Evolutionary conservation across 2,113 vertebrate genomes (phyloP).

Genomic region (Gallinago media): DNA sequence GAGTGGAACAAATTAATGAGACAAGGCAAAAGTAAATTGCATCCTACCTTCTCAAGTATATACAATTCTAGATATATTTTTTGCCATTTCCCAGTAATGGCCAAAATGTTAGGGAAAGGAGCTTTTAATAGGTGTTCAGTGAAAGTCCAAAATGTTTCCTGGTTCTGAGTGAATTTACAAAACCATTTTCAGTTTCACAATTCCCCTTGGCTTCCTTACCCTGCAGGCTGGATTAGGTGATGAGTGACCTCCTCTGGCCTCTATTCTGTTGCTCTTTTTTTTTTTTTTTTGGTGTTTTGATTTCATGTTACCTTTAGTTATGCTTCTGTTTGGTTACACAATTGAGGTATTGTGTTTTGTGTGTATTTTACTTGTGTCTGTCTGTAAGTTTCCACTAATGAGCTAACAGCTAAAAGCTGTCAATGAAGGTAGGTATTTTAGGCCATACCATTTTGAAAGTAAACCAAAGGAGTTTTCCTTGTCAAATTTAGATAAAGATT

Average conservation of each 20-base stretch:
- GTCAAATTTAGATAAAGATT: background rate
- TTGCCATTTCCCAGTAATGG: background rate
- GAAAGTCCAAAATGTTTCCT: background rate
- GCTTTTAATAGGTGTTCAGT: background rate
- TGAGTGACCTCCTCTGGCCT: background rate
- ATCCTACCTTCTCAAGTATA: background rate
- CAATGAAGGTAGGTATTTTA: background rate
- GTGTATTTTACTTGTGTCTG: background rate
- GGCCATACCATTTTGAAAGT: background rate
- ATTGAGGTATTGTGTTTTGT: background rate
- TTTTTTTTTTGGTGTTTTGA: background rate
- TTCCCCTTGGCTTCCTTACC: background rate
- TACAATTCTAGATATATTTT: background rate
- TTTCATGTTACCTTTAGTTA: background rate
- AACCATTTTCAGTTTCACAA: background rate
- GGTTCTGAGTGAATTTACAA: background rate
- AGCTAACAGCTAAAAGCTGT: background rate
- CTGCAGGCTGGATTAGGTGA: background rate
- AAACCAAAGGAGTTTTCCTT: background rate
- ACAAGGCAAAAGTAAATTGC: background rate
- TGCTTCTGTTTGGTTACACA: background rate
- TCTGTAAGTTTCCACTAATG: background rate
- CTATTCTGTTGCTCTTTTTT: background rate
- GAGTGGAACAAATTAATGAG: background rate
- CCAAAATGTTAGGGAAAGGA: background rate